These are phyloP conservation scores for Gryon sp. DNA, from an alignment of 1,140 invertebrate species.

Conservation along the genomic window DNA sequence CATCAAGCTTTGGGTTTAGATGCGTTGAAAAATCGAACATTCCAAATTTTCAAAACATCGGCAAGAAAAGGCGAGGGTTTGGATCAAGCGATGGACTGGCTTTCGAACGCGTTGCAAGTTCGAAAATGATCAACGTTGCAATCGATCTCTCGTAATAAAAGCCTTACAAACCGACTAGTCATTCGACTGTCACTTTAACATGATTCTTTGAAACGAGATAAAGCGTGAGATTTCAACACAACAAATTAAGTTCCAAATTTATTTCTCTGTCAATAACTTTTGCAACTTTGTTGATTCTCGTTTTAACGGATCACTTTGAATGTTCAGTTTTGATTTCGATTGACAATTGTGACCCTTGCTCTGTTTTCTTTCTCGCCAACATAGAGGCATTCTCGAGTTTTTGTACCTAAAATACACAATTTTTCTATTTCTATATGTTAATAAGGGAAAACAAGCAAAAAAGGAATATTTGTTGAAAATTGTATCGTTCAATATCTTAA, in stretches of 20 bases:
- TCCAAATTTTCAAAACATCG: constrained; percentile 99
- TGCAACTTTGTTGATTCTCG: too few relatives aligned
- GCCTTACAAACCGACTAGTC: constrained; percentile 74
- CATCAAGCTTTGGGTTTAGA: constrained; percentile 97
- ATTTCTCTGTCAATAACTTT: too few relatives aligned
- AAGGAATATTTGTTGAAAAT: not conserved
- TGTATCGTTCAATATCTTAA: not conserved
- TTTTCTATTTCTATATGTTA: not conserved
- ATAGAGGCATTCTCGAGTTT: constrained; percentile 6
- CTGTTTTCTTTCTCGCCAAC: too few relatives aligned
- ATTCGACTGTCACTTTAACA: constrained; percentile 69
- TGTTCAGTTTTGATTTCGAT: constrained; percentile 21
- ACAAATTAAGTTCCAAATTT: too few relatives aligned
- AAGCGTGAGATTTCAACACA: constrained; percentile 1
- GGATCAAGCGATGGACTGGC: constrained; percentile 99
- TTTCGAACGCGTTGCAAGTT: constrained; percentile 92
- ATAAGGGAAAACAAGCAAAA: not conserved
- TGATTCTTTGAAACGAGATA: constrained; percentile 55
- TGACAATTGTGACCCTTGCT: constrained; percentile 33
- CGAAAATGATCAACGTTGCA: constrained; percentile 85
- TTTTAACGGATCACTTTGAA: constrained; percentile 2
- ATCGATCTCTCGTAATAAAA: constrained; percentile 59
- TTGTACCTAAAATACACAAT: constrained; percentile 1
- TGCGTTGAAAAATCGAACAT: constrained; percentile 96
- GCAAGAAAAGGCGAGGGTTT: constrained; percentile 99